Base-by-base conservation (phyloP, 2,797 vertebrate genomes). In the Brotula barbata region DNA sequence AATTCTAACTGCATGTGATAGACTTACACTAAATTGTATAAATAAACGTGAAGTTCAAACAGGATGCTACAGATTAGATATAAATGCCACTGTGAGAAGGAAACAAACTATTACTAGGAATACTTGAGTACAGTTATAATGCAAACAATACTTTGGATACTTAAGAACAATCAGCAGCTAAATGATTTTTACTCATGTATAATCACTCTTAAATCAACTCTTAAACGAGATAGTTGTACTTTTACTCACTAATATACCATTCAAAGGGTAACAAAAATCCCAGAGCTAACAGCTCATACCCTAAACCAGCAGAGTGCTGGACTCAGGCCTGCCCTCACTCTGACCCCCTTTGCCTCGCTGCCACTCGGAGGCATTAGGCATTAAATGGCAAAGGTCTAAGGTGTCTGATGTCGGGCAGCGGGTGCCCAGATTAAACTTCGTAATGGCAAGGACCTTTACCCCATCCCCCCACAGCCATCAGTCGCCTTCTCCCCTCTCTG, bases 361-460 rank as follows among this genome's bases (percentile, higher is more conserved):
- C 74, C 73, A 68, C 57, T 51, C 13, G 1, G 40, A 61, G 51
- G 40, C 68, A 65, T 64, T 64, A 36, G 22, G 58, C 49, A 73
- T 77, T 63, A 87, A 87, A 91, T 88, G 85, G 68, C 88, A 89
- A 88, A 89, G 88, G 86, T 88, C 87, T 77, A 46, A 53, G 69
- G 89, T 88, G 77, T 90, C 80, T 65, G 75, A 71, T 88, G 70
- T 89, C 84, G 8, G 65, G 59, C 71, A 75, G 56, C 34, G 37
- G 64, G 58, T 83, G 73, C 77, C 77, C 50, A 77, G 66, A 54
- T 65, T 64, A 50, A 67, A 58, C 59, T 56, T 72, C 73, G 57
- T 81, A 84, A 87, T 85, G 72, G 82, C 81, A 60, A 72, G 53
- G 43, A 45, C 19, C 13, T 12, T 45, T 7, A 41, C 43, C 23